phyloP scores from a whole-genome alignment of 2,113 vertebrate species.

The Aldabrachelys gigantea region DNA sequence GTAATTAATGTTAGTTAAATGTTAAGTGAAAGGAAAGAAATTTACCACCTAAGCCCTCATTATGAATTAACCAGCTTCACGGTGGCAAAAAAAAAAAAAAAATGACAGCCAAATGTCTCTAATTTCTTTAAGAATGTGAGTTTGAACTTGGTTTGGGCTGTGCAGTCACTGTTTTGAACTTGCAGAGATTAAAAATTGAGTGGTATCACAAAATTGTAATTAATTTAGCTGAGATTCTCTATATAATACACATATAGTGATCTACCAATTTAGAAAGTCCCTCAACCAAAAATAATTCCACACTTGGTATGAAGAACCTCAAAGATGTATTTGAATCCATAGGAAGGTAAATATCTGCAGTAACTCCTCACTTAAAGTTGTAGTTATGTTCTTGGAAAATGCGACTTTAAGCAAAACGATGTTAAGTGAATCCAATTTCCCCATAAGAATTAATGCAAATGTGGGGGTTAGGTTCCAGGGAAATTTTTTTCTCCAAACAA shows the following conservation, averaged over 20 bases:
- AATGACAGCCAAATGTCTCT: not conserved
- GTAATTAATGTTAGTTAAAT: slow-evolving; percentile 64
- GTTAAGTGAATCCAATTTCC: too few relatives aligned
- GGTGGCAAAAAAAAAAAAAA: not conserved
- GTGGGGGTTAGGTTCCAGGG: too few relatives aligned
- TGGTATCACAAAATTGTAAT: not conserved
- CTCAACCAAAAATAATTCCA: not conserved
- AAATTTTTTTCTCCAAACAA: too few relatives aligned
- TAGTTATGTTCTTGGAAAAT: too few relatives aligned
- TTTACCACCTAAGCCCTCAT: not conserved
- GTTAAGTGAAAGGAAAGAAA: slow-evolving; percentile 27
- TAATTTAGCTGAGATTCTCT: not conserved
- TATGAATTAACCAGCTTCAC: slow-evolving; percentile 30
- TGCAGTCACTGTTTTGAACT: not conserved
- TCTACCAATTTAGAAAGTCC: slow-evolving; percentile 34
- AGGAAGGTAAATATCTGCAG: not conserved
- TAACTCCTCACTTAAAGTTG: too few relatives aligned
- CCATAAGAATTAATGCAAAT: too few relatives aligned
- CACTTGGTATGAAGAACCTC: too few relatives aligned
- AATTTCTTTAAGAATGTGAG: not conserved
- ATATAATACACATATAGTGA: slow-evolving; percentile 6
- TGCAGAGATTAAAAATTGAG: slow-evolving; percentile 10
- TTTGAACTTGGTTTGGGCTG: slow-evolving; percentile 21
- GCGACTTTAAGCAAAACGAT: too few relatives aligned
- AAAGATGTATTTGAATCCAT: slow-evolving; percentile 9